phyloP scores from a whole-genome alignment of 2,797 vertebrate species.

The Microctenopoma lineatum region DNA sequence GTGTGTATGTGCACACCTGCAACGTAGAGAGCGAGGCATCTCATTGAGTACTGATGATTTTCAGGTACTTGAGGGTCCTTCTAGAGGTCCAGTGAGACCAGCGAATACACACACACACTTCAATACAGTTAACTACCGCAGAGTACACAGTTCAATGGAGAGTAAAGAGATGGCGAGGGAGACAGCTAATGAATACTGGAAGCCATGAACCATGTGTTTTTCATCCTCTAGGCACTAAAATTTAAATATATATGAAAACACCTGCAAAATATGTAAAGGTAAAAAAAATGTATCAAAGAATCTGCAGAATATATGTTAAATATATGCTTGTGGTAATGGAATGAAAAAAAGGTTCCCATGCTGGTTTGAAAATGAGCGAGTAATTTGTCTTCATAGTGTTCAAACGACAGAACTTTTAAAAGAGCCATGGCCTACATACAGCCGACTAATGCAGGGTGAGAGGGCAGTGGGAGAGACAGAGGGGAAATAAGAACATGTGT shows the following conservation, averaged over 20 bases:
- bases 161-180: slow-evolving; percentile 43
- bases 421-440: slow-evolving; percentile 71
- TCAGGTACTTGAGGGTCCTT: slow-evolving; percentile 66
- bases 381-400: slow-evolving; percentile 58
- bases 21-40: slow-evolving; percentile 22
- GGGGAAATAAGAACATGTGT: slow-evolving; percentile 45
- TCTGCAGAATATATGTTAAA: slow-evolving; percentile 21
- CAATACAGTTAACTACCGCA: slow-evolving; percentile 55
- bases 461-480: slow-evolving; percentile 39
- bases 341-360: slow-evolving; percentile 19
- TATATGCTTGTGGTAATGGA: slow-evolving; percentile 18
- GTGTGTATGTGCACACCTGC: slow-evolving; percentile 12
- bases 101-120: slow-evolving; percentile 33
- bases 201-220: slow-evolving; percentile 29
- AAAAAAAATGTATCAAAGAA: slow-evolving; percentile 6
- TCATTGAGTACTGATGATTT: slow-evolving; percentile 59
- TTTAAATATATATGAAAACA: slow-evolving; percentile 14
- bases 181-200: slow-evolving; percentile 32
- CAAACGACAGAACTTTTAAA: slow-evolving; percentile 67
- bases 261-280: slow-evolving; percentile 11
- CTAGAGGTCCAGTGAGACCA: slow-evolving; percentile 56
- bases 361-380: slow-evolving; percentile 34
- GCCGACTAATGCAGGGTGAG: slow-evolving; percentile 51
- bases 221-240: slow-evolving; percentile 6
- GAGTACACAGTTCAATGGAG: slow-evolving; percentile 58